phyloP scores from a whole-genome alignment of 2,113 vertebrate species.

The Sylvia atricapilla region DNA sequence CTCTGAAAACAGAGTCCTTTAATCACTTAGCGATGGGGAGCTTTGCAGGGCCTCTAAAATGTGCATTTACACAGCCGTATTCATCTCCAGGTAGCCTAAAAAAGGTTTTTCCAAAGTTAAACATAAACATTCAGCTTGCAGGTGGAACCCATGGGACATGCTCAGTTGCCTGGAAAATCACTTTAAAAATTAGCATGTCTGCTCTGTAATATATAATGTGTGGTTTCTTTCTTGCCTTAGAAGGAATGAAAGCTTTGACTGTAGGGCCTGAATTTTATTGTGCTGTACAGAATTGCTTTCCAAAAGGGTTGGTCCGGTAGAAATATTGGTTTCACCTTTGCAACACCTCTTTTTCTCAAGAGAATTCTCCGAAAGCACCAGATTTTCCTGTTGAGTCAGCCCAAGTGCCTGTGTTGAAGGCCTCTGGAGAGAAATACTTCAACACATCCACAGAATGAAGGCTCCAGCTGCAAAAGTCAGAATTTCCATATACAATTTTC shows the following conservation, averaged over 20 bases:
- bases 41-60: not conserved
- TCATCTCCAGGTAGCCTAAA: not conserved
- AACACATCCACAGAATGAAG: not conserved
- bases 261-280: not conserved
- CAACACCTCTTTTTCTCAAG: not conserved
- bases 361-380: not conserved
- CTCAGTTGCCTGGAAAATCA: constrained; percentile 21
- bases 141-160: not conserved
- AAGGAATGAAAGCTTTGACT: not conserved
- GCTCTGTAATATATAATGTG: not conserved
- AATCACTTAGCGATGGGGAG: not conserved
- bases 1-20: not conserved
- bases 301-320: not conserved
- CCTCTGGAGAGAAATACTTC: not conserved
- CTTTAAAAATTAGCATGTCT: constrained; percentile 25
- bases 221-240: not conserved
- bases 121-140: not conserved
- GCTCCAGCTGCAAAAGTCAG: not conserved
- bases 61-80: not conserved
- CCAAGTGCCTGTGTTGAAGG: not conserved
- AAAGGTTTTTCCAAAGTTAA: not conserved
- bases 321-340: not conserved
- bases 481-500: not conserved
- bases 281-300: not conserved
- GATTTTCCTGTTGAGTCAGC: not conserved